Percentiles rank a stretch among this genome's conserved stretches.
These are phyloP conservation scores for Neoniphon sammara DNA, from an alignment of 2,797 vertebrate species.

Conservation along the genomic window DNA sequence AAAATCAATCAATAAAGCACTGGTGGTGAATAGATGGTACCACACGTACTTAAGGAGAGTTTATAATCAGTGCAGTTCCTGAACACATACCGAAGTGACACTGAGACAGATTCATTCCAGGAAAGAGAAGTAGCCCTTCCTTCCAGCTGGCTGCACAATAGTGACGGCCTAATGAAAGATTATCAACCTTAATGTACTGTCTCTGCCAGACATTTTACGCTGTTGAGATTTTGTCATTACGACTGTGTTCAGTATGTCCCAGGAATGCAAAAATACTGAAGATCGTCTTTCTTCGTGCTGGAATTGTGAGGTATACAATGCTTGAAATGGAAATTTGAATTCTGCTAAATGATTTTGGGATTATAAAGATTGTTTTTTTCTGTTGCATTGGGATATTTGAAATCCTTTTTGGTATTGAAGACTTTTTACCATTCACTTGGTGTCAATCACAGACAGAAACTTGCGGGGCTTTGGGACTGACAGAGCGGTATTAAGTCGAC, in stretches of 20 bases:
- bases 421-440: constrained; percentile 62
- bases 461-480: constrained; percentile 51
- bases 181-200: constrained; percentile 41
- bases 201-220: constrained; percentile 32
- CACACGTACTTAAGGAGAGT: background rate
- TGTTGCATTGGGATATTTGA: constrained; percentile 73
- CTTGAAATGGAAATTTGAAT: constrained; percentile 62
- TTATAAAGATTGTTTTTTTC: constrained; percentile 70
- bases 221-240: constrained; percentile 50
- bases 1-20: no score
- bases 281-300: constrained; percentile 17
- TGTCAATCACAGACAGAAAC: constrained; percentile 65
- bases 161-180: constrained; percentile 36
- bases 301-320: constrained; percentile 30
- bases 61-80: constrained; percentile 11
- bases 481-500: constrained; percentile 49
- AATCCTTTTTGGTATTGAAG: constrained; percentile 67
- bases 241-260: constrained; percentile 38
- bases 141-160: constrained; percentile 13
- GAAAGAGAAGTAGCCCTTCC: constrained; percentile 24
- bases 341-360: constrained; percentile 64
- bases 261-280: constrained; percentile 29
- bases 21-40: background rate
- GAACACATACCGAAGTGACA: background rate
- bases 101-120: constrained; percentile 36